Conservation (phyloP, 1,140 invertebrate species). For the Pogonomyrmex californicus region DNA sequence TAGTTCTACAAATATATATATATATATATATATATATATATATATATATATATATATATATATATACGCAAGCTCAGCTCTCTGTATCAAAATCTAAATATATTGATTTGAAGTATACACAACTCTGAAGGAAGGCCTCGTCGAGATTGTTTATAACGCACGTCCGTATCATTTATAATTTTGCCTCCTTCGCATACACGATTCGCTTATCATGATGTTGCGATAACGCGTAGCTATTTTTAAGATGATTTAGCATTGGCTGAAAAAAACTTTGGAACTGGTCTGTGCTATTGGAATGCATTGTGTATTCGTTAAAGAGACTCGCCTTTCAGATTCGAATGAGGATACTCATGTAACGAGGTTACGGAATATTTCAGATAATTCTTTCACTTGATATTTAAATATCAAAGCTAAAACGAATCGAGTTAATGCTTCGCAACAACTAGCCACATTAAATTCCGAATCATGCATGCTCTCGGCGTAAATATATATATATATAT, state of each 20-base stretch:
- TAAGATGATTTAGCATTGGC: neutral
- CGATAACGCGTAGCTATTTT: constrained; percentile 9
- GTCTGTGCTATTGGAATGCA: neutral
- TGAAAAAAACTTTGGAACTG: neutral
- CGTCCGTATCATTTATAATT: constrained; percentile 41
- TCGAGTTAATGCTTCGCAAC: neutral
- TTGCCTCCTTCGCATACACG: neutral
- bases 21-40: too few relatives aligned
- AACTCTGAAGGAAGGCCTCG: neutral
- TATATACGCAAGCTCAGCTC: too few relatives aligned
- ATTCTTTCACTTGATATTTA: constrained; percentile 27
- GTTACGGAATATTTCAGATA: neutral
- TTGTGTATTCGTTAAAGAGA: neutral
- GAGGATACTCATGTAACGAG: neutral
- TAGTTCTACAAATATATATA: too few relatives aligned
- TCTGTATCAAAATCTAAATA: neutral
- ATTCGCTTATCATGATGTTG: neutral
- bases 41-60: too few relatives aligned
- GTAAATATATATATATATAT: neutral
- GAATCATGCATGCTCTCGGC: neutral
- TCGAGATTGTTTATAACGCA: neutral
- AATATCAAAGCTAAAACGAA: neutral
- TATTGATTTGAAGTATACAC: constrained; percentile 28
- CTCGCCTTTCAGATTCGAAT: neutral
- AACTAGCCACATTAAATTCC: neutral